Evolutionary conservation across 2,113 vertebrate genomes (phyloP).

Genomic region (Corynorhinus townsendii): DNA sequence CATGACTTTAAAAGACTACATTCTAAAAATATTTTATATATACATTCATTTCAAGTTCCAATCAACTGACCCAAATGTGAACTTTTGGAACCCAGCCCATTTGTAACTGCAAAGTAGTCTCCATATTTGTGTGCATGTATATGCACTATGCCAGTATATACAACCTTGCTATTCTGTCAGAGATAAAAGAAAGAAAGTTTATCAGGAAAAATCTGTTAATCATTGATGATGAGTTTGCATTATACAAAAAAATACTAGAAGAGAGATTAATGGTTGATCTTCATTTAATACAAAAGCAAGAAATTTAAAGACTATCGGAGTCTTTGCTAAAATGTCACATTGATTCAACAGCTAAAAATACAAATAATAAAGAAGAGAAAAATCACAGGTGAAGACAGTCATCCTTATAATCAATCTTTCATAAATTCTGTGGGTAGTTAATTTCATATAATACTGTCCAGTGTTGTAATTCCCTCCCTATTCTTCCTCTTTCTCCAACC

Average conservation of each 20-base stretch:
- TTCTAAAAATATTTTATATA: neutral
- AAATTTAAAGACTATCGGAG: neutral
- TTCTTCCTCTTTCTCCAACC: neutral
- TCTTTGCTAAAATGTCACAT: neutral
- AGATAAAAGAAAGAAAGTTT: neutral
- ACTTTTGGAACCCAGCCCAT: neutral
- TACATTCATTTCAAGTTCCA: neutral
- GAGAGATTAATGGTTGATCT: constrained; percentile 7
- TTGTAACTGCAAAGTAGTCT: neutral
- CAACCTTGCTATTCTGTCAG: neutral
- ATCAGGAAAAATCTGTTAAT: neutral
- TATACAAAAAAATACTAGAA: neutral
- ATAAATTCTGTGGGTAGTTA: neutral
- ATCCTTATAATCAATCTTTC: constrained; percentile 24
- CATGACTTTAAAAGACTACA: neutral
- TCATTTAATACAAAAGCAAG: constrained; percentile 31
- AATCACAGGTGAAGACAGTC: neutral
- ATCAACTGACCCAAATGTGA: neutral
- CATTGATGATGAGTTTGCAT: neutral
- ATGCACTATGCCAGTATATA: neutral
- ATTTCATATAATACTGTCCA: neutral
- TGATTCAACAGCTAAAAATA: constrained; percentile 7
- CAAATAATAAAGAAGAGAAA: neutral
- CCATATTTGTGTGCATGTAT: neutral
- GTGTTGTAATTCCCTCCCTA: neutral